Conservation (phyloP, 2,113 vertebrate species). For the Tupaia chinensis region DNA sequence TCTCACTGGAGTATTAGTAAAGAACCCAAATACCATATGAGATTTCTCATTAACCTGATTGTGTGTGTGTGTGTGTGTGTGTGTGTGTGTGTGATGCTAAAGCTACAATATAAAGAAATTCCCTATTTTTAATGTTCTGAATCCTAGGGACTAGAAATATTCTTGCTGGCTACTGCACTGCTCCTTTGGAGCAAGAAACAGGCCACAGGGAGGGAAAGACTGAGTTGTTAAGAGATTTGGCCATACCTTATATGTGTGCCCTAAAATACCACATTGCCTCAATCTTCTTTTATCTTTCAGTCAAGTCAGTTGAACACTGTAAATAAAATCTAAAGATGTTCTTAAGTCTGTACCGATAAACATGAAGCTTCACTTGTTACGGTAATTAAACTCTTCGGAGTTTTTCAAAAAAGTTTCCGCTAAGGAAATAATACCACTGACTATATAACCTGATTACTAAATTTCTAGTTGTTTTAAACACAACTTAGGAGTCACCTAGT, state of each 20-base stretch:
- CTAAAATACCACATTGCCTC: background rate
- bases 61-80: too few species aligned
- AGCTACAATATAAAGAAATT: background rate
- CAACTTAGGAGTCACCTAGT: constrained; percentile 47
- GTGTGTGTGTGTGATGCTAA: background rate
- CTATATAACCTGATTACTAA: constrained; percentile 25
- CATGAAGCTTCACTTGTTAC: constrained; percentile 26
- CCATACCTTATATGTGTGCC: background rate
- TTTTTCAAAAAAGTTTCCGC: background rate
- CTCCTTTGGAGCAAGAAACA: background rate
- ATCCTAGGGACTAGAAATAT: background rate
- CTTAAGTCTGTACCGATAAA: constrained; percentile 24
- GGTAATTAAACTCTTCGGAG: background rate
- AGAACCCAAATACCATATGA: background rate
- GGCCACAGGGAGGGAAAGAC: background rate
- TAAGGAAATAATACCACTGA: constrained; percentile 58
- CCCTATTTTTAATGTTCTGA: background rate
- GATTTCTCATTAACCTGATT: background rate
- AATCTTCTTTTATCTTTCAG: background rate
- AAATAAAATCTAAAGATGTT: constrained; percentile 37
- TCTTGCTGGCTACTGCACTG: background rate
- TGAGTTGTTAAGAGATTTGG: background rate
- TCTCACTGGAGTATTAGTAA: background rate
- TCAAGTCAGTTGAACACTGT: constrained; percentile 11
- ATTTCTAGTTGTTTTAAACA: constrained; percentile 63